Evolutionary conservation across 2,888 invertebrate species (phyloP).

Genomic region (Strigamia maritima): DNA sequence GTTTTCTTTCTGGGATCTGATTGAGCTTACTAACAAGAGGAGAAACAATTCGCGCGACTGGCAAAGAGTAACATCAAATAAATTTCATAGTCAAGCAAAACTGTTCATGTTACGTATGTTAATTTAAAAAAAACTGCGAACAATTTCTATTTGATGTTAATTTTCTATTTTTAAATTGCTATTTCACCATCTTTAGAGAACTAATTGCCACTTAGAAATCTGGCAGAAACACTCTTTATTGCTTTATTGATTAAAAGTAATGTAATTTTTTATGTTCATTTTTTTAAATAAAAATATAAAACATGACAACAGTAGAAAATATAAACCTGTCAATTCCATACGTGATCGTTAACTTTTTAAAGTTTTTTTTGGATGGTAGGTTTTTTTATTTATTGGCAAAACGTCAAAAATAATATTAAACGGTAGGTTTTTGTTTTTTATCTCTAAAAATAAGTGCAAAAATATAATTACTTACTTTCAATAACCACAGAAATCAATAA

Average conservation of each 20-base stretch:
- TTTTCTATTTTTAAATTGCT: neutral
- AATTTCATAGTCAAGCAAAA: neutral
- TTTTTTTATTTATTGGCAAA: neutral
- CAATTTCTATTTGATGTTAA: neutral
- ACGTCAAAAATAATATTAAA: neutral
- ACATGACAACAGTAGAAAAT: neutral
- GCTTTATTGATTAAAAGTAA: neutral
- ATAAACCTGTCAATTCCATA: neutral
- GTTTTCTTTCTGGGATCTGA: neutral
- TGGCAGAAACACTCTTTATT: neutral
- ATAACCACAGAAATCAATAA: too few species aligned
- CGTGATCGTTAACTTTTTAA: neutral
- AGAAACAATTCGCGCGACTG: neutral
- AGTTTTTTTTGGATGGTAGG: neutral
- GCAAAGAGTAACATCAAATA: neutral
- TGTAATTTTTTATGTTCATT: neutral
- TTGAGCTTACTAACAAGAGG: neutral
- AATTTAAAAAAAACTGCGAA: neutral
- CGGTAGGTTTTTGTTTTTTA: too few species aligned
- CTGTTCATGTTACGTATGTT: neutral
- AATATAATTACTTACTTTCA: too few species aligned
- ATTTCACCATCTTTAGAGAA: neutral
- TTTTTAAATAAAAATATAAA: neutral
- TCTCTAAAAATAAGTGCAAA: too few species aligned
- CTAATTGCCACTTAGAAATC: constrained; percentile 25